phyloP scores from a whole-genome alignment of 1,140 invertebrate genomes.

The Anastatus disparis region DNA sequence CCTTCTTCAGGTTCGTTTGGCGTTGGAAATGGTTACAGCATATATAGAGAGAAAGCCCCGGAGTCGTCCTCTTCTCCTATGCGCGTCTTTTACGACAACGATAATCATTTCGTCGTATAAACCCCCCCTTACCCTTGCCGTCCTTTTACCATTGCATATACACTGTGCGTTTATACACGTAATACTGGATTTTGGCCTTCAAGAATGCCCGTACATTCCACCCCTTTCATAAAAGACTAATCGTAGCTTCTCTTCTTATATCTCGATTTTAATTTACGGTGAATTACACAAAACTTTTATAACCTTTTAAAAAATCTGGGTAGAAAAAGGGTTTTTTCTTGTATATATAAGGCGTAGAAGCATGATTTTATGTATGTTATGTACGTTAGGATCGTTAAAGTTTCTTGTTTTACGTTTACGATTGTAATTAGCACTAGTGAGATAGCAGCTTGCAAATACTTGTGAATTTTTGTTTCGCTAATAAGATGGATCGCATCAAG shows the following conservation, averaged over 20 bases:
- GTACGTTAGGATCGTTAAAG: background rate
- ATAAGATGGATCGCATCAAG: too few species aligned
- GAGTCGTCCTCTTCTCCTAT: too few species aligned
- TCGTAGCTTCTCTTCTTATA: too few species aligned
- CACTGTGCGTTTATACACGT: background rate
- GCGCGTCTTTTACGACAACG: slow-evolving; percentile 30
- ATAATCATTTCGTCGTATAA: slow-evolving; percentile 10
- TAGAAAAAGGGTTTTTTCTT: too few species aligned
- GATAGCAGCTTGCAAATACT: background rate
- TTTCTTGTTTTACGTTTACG: background rate
- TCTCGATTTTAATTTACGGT: background rate
- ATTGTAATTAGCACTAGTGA: background rate
- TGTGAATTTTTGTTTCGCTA: background rate
- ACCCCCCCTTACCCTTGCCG: background rate
- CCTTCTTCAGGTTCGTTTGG: slow-evolving; percentile 18
- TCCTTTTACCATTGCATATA: background rate
- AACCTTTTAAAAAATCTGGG: too few species aligned
- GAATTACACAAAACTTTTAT: background rate
- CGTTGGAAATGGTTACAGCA: background rate
- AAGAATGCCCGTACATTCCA: too few species aligned
- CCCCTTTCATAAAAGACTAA: too few species aligned
- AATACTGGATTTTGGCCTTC: too few species aligned
- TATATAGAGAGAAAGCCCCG: background rate
- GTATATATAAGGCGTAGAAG: too few species aligned
- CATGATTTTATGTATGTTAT: background rate